A percentile compares a stretch with the other conserved stretches of the same genome.
Conservation (phyloP, 2,888 invertebrate species). For the Diarsia dahlii region DNA sequence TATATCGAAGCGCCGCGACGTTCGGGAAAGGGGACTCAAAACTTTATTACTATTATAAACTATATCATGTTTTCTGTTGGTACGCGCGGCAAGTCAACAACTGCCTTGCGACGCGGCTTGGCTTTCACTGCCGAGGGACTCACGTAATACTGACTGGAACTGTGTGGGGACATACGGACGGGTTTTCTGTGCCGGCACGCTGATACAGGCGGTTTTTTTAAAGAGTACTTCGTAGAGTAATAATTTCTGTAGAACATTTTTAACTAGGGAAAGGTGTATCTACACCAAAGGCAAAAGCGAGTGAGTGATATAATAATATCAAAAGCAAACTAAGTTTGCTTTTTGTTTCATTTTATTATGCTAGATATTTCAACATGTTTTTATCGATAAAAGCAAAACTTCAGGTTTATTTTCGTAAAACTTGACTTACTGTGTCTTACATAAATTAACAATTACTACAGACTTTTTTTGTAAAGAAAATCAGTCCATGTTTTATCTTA, state of each 20-base stretch:
- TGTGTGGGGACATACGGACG: conserved; percentile 70
- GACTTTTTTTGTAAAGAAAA: background rate
- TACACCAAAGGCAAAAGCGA: no score
- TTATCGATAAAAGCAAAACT: background rate
- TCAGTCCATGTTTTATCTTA: background rate
- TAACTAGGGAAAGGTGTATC: no score
- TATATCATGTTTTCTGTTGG: conserved; percentile 70
- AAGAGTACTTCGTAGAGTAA: background rate
- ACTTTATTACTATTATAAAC: conserved; percentile 37
- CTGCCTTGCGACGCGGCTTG: conserved; percentile 68
- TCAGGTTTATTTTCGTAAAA: background rate
- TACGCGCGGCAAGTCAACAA: conserved; percentile 51
- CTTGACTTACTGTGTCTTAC: background rate
- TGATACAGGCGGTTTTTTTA: background rate
- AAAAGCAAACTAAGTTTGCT: no score
- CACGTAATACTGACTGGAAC: conserved; percentile 77
- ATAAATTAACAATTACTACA: background rate
- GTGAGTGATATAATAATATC: no score
- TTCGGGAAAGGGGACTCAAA: conserved; percentile 28
- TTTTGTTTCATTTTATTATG: no score
- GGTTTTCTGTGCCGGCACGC: conserved; percentile 40
- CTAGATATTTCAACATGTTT: background rate
- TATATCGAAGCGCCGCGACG: conserved; percentile 59
- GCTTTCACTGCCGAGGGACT: conserved; percentile 80
- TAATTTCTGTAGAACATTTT: background rate